A percentile compares a stretch with the other conserved stretches of the same genome.
These are phyloP conservation scores for Sceloporus undulatus DNA, from an alignment of 2,113 vertebrate species.

Conservation along the genomic window DNA sequence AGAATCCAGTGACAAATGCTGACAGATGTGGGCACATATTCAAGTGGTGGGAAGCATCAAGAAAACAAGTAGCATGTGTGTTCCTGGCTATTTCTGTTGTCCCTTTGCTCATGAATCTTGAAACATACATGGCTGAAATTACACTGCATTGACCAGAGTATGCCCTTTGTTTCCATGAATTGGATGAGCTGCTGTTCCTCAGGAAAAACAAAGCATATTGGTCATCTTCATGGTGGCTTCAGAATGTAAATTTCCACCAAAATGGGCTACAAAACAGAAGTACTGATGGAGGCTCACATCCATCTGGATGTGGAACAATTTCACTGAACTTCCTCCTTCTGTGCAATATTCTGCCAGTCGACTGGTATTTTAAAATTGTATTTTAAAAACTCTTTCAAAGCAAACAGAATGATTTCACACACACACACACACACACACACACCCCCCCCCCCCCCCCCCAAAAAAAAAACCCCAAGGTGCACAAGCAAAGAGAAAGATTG, in stretches of 20 bases:
- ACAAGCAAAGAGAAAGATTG: neutral
- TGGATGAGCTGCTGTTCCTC: neutral
- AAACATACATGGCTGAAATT: constrained; percentile 3
- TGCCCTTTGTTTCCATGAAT: neutral
- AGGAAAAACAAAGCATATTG: neutral
- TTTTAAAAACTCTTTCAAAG: neutral
- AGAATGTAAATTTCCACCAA: neutral
- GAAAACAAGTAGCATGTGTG: constrained; percentile 48
- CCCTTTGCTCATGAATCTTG: constrained; percentile 37
- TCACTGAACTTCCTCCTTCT: neutral
- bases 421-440: no score
- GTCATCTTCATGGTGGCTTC: neutral
- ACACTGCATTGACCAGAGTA: neutral
- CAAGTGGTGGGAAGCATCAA: constrained; percentile 50
- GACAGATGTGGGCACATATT: constrained; percentile 41
- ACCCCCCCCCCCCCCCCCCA: neutral
- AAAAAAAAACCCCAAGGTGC: neutral
- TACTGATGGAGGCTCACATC: neutral
- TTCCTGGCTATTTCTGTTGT: constrained; percentile 1
- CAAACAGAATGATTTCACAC: neutral
- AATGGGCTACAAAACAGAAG: neutral
- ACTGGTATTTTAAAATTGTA: neutral
- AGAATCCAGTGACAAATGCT: neutral
- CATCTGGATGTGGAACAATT: neutral
- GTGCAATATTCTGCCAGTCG: neutral